phyloP scores from a whole-genome alignment of 2,888 invertebrate genomes.

The Caenorhabditis drosophilae region DNA sequence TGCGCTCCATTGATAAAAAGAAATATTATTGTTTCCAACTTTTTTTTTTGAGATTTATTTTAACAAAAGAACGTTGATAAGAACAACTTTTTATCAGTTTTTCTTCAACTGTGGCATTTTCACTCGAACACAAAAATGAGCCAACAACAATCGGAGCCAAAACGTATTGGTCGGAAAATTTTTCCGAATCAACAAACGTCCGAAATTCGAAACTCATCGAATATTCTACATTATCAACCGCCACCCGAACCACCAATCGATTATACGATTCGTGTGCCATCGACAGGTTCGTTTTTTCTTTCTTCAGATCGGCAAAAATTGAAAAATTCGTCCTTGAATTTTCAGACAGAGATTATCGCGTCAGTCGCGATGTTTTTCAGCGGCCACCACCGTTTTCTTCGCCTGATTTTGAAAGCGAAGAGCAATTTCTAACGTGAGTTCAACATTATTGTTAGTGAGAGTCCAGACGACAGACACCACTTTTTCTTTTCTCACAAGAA shows the following conservation, averaged over 20 bases:
- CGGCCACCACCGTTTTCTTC: constrained; percentile 35
- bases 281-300: not conserved
- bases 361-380: constrained; percentile 29
- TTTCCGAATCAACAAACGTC: constrained; percentile 22
- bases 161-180: constrained; percentile 26
- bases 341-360: constrained; percentile 33
- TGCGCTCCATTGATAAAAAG: too few species aligned
- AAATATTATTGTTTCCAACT: too few species aligned
- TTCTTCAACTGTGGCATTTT: too few species aligned
- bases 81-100: too few species aligned
- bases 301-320: not conserved
- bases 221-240: constrained; percentile 18
- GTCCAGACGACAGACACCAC: too few species aligned
- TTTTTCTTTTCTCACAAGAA: too few species aligned
- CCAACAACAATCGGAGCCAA: too few species aligned
- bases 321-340: not conserved
- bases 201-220: constrained; percentile 19
- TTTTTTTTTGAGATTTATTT: too few species aligned
- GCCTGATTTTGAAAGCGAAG: constrained; percentile 28
- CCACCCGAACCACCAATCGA: constrained; percentile 37
- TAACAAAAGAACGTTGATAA: too few species aligned
- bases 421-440: constrained; percentile 23
- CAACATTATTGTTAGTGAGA: not conserved
- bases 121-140: too few species aligned
- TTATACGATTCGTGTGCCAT: constrained; percentile 34